Base-by-base conservation (phyloP, 2,113 vertebrate species). In the Prionailurus bengalensis region DNA sequence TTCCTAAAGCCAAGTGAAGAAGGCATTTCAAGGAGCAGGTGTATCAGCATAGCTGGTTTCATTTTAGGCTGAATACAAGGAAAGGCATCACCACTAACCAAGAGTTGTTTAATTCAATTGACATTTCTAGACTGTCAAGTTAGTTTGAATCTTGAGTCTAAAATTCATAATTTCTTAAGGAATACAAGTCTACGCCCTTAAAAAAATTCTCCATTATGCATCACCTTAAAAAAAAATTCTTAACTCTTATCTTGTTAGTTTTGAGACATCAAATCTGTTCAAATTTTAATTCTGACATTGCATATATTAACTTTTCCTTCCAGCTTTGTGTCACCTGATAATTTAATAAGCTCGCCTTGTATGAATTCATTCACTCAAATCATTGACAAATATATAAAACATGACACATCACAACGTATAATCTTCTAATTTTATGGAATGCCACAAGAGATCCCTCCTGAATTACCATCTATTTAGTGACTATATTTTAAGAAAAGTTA, bases 321-420 rank as follows among this genome's bases (percentile, higher is more conserved):
- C 17, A 93, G 51, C 13, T 91, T 91, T 63, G 13, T 92, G 65
- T 92, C 45, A 95, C 39, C 39, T 88, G 90, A 55, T 78, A 97
- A 66, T 71, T 88, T 93, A 42, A 95, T 96, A 83, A 93, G 63
- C n/a, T 95, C 91, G 23, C 23, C 70, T 94, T 76, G 58, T 96
- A 63, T 93, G 82, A 91, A 90, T 91, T 94, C 42, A 73, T 86
- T 96, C 48, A 95, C 89, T 93, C 19, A 88, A 96, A 7, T 97
- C 70, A 94, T 88, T 93, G 74, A 95, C 95, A 83, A 93, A 94
- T 95, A 91, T 86, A 96, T 92, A 92, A 92, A 90, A n/a, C 65
- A 86, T 80, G 65, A 93, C 85, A 96, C 7, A 83, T 55, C 29
- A 96, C 65, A 89, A 73, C 53, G 70, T 58, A 78, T 48, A 88